Percentiles rank a stretch among this genome's conserved stretches.
These are phyloP conservation scores for Sitta europaea DNA, from an alignment of 2,113 vertebrate genomes.

Conservation along the genomic window DNA sequence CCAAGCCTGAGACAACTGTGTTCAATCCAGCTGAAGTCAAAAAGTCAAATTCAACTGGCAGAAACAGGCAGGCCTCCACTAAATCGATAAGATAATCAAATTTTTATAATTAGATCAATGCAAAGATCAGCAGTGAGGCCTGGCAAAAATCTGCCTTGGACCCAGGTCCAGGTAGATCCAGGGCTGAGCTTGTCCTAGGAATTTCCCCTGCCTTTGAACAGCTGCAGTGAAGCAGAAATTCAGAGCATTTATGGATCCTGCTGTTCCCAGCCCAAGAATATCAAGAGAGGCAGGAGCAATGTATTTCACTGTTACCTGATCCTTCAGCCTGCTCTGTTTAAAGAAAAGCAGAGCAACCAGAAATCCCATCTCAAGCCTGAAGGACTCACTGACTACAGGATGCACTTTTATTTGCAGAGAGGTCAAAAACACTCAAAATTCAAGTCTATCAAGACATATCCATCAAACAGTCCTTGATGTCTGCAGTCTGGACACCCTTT, in stretches of 20 bases:
- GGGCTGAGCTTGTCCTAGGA: neutral
- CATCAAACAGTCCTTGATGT: neutral
- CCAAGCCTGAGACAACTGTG: neutral
- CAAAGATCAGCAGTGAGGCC: neutral
- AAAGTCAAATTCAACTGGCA: neutral
- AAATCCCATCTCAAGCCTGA: neutral
- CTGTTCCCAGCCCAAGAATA: neutral
- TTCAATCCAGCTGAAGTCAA: neutral
- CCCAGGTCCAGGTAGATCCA: neutral
- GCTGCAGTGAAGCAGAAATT: neutral
- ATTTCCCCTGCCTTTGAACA: neutral
- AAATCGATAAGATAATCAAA: neutral
- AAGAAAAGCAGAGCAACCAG: neutral
- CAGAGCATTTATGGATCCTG: neutral
- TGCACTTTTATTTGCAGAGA: neutral
- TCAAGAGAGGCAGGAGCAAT: neutral
- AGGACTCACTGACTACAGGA: neutral
- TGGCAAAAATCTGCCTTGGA: neutral
- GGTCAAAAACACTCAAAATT: neutral
- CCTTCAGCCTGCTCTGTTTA: neutral
- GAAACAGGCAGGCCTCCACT: neutral
- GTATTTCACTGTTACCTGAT: neutral
- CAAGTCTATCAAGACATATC: neutral
- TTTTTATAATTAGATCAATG: neutral
- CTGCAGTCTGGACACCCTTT: neutral